A percentile compares a stretch with the other conserved stretches of the same genome.
These are phyloP conservation scores for Laothoe populi DNA, from an alignment of 2,888 invertebrate species.

Conservation along the genomic window DNA sequence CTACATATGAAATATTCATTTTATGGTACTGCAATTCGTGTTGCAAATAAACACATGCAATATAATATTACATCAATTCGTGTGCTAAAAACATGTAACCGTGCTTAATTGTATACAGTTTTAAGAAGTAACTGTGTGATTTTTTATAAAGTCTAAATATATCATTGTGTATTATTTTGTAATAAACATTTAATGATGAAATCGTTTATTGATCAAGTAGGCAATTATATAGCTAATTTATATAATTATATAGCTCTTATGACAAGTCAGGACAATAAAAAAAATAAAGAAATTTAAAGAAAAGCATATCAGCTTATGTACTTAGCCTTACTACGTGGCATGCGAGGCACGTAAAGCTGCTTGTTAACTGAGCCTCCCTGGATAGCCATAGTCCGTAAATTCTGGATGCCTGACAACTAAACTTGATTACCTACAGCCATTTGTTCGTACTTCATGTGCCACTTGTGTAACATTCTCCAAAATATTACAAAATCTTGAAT, in stretches of 20 bases:
- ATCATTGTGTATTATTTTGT: not conserved
- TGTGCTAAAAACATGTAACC: not conserved
- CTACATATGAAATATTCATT: constrained; percentile 3
- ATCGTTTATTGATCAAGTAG: no score
- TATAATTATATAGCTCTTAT: no score
- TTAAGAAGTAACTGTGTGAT: not conserved
- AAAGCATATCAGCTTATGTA: no score
- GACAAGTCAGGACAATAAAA: no score
- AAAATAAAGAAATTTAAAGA: no score
- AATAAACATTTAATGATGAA: no score
- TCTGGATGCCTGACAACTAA: not conserved
- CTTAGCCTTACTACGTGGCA: not conserved
- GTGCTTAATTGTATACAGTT: not conserved
- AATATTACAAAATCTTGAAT: no score
- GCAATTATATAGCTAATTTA: no score
- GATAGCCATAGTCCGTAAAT: not conserved
- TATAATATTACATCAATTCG: not conserved
- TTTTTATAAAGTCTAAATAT: not conserved
- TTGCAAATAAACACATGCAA: constrained; percentile 10
- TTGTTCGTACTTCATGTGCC: not conserved
- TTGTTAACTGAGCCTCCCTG: not conserved
- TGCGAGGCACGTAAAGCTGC: not conserved
- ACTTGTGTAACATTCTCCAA: no score
- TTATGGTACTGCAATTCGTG: constrained; percentile 12
- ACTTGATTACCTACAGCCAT: not conserved